Base-by-base conservation (phyloP, 2,797 vertebrate species). In the Siniperca obscura region DNA sequence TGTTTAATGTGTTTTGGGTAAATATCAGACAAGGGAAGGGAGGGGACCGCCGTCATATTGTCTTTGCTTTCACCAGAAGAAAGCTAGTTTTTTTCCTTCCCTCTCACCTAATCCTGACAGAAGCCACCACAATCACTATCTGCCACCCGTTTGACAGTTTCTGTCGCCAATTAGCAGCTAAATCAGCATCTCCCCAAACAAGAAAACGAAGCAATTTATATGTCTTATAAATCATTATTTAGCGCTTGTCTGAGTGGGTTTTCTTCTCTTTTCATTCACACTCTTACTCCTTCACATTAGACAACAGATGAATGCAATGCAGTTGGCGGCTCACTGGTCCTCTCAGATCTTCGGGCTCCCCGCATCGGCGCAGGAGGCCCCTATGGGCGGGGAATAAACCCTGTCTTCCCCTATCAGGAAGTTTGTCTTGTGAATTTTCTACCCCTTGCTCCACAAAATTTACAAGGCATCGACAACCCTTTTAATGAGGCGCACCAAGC, bases 131-230 rank as follows among this genome's bases (percentile, higher is more conserved):
- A 94, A 96, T 96, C 96, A 96, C 96, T 97, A 96, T 95, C 96
- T 98, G 97, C 97, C 97, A 97, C 96, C 96, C 97, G 90, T 96
- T 97, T 99, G 98, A 99, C 98, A 99, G 98, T 96, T 99, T 98
- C 98, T 99, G 98, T 99, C 98, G 98, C 97, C 98, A 99, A 99
- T 99, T 99, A 99, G 98, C 97, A 98, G 96, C 96, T 98, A 98
- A 99, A 99, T 98, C 98, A 97, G 97, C 97, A 96, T 97, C 97
- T 97, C 96, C 79, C 95, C 96, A 97, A 98, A 98, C 96, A 98
- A 96, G 96, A 96, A 93, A 94, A 94, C 86, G 70, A 89, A 91
- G 94, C 94, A 93, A 95, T 96, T 95, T 96, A 94, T 95, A 94
- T 91, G 95, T 96, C 94, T 95, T 83, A 83, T 86, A 66, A 83